Evolutionary conservation across 2,888 invertebrate species (phyloP).

Genomic region (Thecocarcelia acutangulata): DNA sequence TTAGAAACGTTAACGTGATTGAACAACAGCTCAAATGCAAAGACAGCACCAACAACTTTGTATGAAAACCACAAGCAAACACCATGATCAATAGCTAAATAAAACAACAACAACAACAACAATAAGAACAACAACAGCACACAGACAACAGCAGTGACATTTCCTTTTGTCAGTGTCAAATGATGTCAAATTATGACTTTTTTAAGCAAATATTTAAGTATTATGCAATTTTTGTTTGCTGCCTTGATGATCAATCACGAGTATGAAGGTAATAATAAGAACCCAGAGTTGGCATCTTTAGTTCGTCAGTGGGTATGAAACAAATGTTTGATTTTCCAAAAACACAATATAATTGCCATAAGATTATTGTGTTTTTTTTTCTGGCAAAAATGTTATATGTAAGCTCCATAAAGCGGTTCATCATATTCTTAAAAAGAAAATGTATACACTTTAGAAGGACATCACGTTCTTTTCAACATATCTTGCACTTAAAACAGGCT

Average conservation of each 20-base stretch:
- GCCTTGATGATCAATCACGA: slow-evolving; percentile 44
- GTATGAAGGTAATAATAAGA: neutral
- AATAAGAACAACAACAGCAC: slow-evolving; percentile 11
- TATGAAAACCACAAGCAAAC: slow-evolving; percentile 17
- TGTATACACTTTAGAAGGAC: no score
- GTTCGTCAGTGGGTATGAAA: neutral
- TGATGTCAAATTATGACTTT: slow-evolving; percentile 69
- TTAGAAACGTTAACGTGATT: slow-evolving; percentile 66
- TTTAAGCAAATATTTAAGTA: slow-evolving; percentile 64
- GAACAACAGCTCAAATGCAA: slow-evolving; percentile 48
- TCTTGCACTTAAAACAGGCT: no score
- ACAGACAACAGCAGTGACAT: slow-evolving; percentile 68
- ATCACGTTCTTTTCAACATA: no score
- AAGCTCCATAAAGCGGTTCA: no score
- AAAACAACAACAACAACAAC: slow-evolving; percentile 1
- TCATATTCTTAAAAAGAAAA: no score
- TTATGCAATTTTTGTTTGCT: slow-evolving; percentile 63
- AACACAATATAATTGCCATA: no score
- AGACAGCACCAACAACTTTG: slow-evolving; percentile 29
- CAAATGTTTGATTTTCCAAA: no score
- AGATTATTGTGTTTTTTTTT: no score
- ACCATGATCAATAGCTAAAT: neutral
- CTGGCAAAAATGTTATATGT: no score
- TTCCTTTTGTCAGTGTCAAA: slow-evolving; percentile 72
- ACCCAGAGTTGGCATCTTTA: neutral